A percentile compares a stretch with the other conserved stretches of the same genome.
These are phyloP conservation scores for Saturnia pavonia DNA, from an alignment of 2,888 invertebrate species.

Conservation along the genomic window DNA sequence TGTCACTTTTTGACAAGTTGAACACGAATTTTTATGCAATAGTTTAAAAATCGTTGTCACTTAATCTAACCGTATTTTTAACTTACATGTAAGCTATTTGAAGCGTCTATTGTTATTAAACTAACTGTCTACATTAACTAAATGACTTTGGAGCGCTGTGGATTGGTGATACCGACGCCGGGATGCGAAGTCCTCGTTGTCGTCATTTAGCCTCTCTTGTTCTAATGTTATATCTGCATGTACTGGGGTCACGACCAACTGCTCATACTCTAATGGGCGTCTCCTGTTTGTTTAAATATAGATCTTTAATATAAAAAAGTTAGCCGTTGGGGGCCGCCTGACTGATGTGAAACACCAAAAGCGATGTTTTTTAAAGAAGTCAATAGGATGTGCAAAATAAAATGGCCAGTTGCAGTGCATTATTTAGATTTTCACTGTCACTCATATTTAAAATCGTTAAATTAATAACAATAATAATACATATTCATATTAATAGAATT, in stretches of 20 bases:
- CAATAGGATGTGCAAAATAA: no score
- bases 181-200: slow-evolving; percentile 96
- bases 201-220: slow-evolving; percentile 94
- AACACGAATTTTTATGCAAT: not conserved
- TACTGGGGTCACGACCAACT: slow-evolving; percentile 91
- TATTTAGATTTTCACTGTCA: no score
- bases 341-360: no score
- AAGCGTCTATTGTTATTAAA: not conserved
- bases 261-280: slow-evolving; percentile 91
- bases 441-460: no score
- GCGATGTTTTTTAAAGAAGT: no score
- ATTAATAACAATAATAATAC: no score
- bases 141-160: slow-evolving; percentile 88
- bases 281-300: slow-evolving; percentile 73
- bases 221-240: slow-evolving; percentile 90
- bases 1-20: not conserved
- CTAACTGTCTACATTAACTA: slow-evolving; percentile 76
- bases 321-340: no score
- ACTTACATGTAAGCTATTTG: not conserved
- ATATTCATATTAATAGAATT: no score
- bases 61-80: not conserved
- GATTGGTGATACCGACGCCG: slow-evolving; percentile 96
- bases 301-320: no score
- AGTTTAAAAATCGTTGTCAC: not conserved
- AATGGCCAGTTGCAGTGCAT: no score